phyloP scores from a whole-genome alignment of 1,140 invertebrate genomes.

The Drosophila setifemur region DNA sequence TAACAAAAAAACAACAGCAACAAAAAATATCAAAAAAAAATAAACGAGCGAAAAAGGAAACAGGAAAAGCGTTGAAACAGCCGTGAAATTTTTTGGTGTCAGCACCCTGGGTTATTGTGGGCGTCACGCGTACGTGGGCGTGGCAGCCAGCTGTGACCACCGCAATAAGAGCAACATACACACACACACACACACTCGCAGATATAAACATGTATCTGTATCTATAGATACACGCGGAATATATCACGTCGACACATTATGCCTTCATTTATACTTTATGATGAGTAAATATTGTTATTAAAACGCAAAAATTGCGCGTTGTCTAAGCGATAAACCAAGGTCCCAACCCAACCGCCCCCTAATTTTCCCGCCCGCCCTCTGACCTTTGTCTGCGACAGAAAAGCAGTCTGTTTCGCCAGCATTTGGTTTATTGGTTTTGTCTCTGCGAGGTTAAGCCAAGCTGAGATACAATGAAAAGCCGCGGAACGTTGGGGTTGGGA shows the following conservation, averaged over 20 bases:
- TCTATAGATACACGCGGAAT: not conserved
- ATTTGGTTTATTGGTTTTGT: constrained; percentile 58
- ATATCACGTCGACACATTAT: constrained; percentile 56
- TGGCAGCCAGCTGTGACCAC: constrained; percentile 34
- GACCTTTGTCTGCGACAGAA: constrained; percentile 17
- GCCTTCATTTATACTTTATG: constrained; percentile 64
- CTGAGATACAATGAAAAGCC: no score
- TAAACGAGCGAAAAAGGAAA: constrained; percentile 7
- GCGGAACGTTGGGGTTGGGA: no score
- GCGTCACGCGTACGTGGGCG: constrained; percentile 12
- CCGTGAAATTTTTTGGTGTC: constrained; percentile 44
- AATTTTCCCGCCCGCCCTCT: not conserved
- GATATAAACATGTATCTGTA: not conserved
- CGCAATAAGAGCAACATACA: constrained; percentile 14
- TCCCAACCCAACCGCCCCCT: no score
- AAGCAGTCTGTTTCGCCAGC: constrained; percentile 17
- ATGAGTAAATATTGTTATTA: constrained; percentile 65
- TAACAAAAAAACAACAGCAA: not conserved
- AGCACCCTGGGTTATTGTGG: constrained; percentile 11
- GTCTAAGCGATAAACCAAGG: constrained; percentile 41
- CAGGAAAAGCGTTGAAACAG: constrained; percentile 40
- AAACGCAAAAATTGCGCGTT: constrained; percentile 51
- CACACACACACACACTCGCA: not conserved
- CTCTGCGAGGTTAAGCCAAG: constrained; percentile 3
- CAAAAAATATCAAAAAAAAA: not conserved